Conservation (phyloP, 2,113 vertebrate species). For the Amblyopsis rosae region DNA sequence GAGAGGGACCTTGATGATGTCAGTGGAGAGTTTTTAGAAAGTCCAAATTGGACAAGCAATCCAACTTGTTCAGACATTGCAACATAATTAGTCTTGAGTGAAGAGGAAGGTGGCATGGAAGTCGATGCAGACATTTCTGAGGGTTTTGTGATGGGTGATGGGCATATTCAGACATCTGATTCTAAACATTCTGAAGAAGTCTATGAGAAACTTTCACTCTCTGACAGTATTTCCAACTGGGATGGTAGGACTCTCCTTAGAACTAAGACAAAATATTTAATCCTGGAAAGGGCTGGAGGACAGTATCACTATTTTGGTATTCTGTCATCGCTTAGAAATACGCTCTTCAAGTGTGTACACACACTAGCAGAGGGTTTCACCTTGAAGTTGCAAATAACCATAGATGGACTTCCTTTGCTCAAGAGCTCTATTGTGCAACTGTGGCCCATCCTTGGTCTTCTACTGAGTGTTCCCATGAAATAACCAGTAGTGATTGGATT, state of each 20-base stretch:
- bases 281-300: conserved; percentile 23
- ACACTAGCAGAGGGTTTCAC: background rate
- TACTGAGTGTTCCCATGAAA: conserved; percentile 22
- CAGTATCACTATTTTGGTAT: conserved; percentile 30
- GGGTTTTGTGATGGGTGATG: too few species aligned
- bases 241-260: too few species aligned
- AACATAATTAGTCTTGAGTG: too few species aligned
- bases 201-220: too few species aligned
- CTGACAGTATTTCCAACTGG: too few species aligned
- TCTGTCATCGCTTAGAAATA: conserved; percentile 19
- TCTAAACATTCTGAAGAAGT: too few species aligned
- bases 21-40: background rate
- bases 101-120: too few species aligned
- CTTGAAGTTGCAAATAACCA: conserved; percentile 31
- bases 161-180: too few species aligned
- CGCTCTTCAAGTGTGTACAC: conserved; percentile 12
- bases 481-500: conserved; percentile 27
- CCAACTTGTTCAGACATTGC: too few species aligned
- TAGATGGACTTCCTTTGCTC: conserved; percentile 19
- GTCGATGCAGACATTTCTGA: too few species aligned
- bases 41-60: background rate
- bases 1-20: background rate
- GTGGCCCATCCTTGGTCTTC: conserved; percentile 31
- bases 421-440: conserved; percentile 27
- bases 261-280: too few species aligned